Evolutionary conservation across 1,140 invertebrate genomes (phyloP).

Genomic region (Ceratosolen solmsi): DNA sequence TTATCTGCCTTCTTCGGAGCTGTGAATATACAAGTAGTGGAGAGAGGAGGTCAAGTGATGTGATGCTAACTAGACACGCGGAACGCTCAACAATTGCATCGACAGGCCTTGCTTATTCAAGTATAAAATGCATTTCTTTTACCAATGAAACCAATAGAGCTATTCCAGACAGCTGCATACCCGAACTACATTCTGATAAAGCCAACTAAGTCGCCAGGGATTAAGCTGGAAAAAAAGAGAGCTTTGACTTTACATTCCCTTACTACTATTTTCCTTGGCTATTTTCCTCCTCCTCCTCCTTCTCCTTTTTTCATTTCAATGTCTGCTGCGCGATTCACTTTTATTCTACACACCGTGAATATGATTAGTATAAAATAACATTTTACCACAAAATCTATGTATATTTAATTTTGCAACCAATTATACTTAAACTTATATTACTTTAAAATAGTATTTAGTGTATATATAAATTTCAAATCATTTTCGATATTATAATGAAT

Average conservation of each 20-base stretch:
- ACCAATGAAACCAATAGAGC: constrained; percentile 14
- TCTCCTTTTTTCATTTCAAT: neutral
- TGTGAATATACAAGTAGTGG: too few relatives aligned
- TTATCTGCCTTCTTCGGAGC: too few relatives aligned
- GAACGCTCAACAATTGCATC: constrained; percentile 3
- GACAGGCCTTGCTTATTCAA: constrained; percentile 4
- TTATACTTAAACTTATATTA: too few relatives aligned
- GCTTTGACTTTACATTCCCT: constrained; percentile 43
- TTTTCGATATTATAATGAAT: too few relatives aligned
- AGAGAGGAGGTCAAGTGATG: neutral
- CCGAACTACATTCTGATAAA: constrained; percentile 27
- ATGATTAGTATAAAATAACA: neutral
- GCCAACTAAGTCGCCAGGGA: constrained; percentile 20
- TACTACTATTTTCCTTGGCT: neutral
- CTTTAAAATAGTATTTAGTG: too few relatives aligned
- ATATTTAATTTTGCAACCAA: too few relatives aligned
- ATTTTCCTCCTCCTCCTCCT: too few relatives aligned
- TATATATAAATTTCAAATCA: too few relatives aligned
- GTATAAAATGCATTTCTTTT: constrained; percentile 36
- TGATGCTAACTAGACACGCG: constrained; percentile 33
- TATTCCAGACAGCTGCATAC: neutral
- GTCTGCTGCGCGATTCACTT: neutral
- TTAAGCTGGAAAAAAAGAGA: constrained; percentile 16
- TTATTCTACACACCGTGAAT: neutral
- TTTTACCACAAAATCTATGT: neutral